Conservation (phyloP, 2,888 invertebrate species). For the Troglohyphantes excavatus region DNA sequence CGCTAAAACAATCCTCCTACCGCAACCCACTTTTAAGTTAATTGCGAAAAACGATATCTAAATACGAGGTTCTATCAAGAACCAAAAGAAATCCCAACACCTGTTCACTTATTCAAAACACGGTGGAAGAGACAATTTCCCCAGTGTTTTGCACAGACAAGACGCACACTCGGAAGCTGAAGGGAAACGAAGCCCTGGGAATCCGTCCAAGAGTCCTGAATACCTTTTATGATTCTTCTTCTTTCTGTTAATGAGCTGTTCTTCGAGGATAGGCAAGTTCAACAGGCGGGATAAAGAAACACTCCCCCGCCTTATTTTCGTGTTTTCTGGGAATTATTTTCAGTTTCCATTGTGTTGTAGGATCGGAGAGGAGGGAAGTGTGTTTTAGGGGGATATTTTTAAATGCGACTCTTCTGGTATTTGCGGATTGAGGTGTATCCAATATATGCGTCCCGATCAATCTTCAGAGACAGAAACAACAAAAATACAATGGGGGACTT, state of each 20-base stretch:
- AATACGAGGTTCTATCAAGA: too few relatives aligned
- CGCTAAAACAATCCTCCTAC: too few relatives aligned
- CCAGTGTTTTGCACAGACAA: not conserved
- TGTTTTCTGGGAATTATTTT: constrained; percentile 2
- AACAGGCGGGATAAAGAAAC: constrained; percentile 53
- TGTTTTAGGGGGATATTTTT: too few relatives aligned
- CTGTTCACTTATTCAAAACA: not conserved
- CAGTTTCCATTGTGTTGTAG: constrained; percentile 13
- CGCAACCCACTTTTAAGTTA: too few relatives aligned
- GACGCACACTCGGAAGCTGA: not conserved
- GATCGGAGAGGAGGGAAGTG: not conserved
- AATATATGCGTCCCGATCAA: too few relatives aligned
- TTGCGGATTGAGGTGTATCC: not conserved
- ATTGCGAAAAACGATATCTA: too few relatives aligned
- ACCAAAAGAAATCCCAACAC: not conserved
- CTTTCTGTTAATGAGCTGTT: constrained; percentile 71
- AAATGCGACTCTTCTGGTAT: not conserved
- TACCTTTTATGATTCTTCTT: constrained; percentile 54
- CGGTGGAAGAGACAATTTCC: not conserved
- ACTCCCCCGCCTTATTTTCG: constrained; percentile 28
- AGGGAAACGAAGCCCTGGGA: constrained; percentile 17
- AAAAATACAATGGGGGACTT: too few relatives aligned
- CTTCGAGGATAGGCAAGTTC: constrained; percentile 62
- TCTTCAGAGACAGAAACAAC: too few relatives aligned
- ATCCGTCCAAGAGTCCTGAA: constrained; percentile 63